Conservation (phyloP, 2,888 invertebrate genomes). For the Hirtodrosophila alboralis region DNA sequence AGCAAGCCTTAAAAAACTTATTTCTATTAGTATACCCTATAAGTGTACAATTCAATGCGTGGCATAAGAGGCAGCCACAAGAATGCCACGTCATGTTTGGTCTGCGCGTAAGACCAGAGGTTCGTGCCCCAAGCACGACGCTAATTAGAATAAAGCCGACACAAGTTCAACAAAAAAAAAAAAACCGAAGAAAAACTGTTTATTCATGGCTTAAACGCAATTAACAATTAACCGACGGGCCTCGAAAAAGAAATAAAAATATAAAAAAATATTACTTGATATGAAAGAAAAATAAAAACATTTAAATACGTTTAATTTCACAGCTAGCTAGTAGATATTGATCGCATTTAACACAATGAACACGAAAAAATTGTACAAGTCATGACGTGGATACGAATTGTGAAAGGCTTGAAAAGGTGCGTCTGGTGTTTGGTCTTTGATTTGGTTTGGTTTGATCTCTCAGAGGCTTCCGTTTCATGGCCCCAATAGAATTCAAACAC, state of each 20-base stretch:
- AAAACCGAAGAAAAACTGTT: too few relatives aligned
- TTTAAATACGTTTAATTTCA: slow-evolving; percentile 68
- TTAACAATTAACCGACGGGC: slow-evolving; percentile 43
- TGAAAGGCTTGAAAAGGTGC: slow-evolving; percentile 42
- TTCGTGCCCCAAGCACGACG: slow-evolving; percentile 56
- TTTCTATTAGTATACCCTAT: slow-evolving; percentile 7
- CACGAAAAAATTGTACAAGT: slow-evolving; percentile 53
- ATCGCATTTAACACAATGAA: slow-evolving; percentile 41
- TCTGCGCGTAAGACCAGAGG: slow-evolving; percentile 66
- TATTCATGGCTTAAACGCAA: slow-evolving; percentile 69
- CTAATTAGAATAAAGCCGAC: slow-evolving; percentile 79
- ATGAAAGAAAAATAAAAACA: slow-evolving; percentile 31
- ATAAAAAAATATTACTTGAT: too few relatives aligned
- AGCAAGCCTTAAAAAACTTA: too few relatives aligned
- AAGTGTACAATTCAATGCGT: not conserved
- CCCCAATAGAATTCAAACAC: slow-evolving; percentile 77
- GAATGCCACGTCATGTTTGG: slow-evolving; percentile 59
- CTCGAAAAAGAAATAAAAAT: slow-evolving; percentile 3
- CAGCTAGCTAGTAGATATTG: slow-evolving; percentile 56
- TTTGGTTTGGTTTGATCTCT: not conserved
- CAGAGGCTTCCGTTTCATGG: slow-evolving; percentile 50
- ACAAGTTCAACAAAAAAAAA: too few relatives aligned
- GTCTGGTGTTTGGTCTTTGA: not conserved
- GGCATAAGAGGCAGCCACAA: slow-evolving; percentile 24
- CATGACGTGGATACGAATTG: slow-evolving; percentile 54